These are phyloP conservation scores for Tipula lateralis DNA, from an alignment of 2,888 invertebrate species.

Conservation along the genomic window DNA sequence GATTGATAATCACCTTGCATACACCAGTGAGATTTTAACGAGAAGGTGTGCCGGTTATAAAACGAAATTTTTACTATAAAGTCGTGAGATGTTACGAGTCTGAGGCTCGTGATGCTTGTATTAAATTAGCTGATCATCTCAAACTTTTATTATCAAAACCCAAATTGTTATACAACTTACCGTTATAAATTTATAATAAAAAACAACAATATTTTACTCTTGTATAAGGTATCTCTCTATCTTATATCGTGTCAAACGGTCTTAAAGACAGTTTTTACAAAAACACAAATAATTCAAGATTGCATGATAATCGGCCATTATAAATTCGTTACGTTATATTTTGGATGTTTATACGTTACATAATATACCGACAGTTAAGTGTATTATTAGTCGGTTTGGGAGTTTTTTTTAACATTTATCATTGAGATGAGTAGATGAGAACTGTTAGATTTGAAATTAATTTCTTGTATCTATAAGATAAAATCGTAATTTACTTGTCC, in stretches of 20 bases:
- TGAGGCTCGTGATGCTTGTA: not conserved
- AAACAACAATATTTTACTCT: not conserved
- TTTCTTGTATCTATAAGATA: slow-evolving; percentile 19
- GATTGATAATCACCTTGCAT: not conserved
- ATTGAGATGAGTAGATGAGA: not conserved
- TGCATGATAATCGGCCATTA: not conserved
- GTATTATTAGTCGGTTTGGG: not conserved
- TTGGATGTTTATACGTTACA: not conserved
- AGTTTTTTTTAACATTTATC: not conserved
- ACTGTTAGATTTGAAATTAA: not conserved
- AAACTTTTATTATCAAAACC: not conserved
- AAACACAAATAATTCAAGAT: not conserved
- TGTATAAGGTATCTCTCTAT: not conserved
- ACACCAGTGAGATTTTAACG: not conserved
- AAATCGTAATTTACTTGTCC: not conserved
- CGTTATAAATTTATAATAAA: not conserved
- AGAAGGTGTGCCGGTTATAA: not conserved
- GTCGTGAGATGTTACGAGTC: not conserved
- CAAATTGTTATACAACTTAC: not conserved
- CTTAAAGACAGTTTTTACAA: not conserved
- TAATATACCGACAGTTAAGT: not conserved
- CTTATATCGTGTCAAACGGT: not conserved
- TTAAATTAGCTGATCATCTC: not conserved
- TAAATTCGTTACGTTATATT: not conserved
- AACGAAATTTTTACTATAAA: not conserved